Evolutionary conservation across 2,888 invertebrate genomes (phyloP).

Genomic region (Chouioia cunea): DNA sequence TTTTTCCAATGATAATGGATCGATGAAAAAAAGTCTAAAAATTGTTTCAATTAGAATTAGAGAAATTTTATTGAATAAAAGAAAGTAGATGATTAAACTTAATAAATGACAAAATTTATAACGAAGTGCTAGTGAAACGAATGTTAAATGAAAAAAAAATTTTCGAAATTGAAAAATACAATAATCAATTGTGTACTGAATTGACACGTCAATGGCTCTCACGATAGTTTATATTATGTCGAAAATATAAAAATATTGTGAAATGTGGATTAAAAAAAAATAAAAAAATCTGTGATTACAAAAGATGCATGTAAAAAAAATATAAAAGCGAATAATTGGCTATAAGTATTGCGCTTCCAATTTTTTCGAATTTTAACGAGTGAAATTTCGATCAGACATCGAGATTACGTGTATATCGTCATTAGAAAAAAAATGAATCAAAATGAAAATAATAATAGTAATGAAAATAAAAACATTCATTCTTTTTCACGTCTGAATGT

Average conservation of each 20-base stretch:
- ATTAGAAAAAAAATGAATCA: slow-evolving; percentile 21
- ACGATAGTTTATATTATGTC: slow-evolving; percentile 34
- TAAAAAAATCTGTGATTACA: slow-evolving; percentile 39
- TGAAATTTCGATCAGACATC: slow-evolving; percentile 21
- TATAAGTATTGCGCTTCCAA: slow-evolving; percentile 44
- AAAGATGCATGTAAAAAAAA: slow-evolving; percentile 40
- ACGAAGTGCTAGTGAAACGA: neutral
- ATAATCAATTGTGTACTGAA: slow-evolving; percentile 41
- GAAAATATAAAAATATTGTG: slow-evolving; percentile 27
- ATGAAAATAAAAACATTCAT: slow-evolving; percentile 11
- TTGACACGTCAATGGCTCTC: slow-evolving; percentile 39
- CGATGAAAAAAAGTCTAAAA: slow-evolving; percentile 7
- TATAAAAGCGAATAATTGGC: slow-evolving; percentile 38
- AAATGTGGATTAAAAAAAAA: slow-evolving; percentile 21
- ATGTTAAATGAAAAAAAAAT: neutral
- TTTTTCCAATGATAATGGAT: slow-evolving; percentile 28
- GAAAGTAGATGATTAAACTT: neutral
- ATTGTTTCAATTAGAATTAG: slow-evolving; percentile 17
- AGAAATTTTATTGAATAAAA: slow-evolving; percentile 34
- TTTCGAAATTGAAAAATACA: slow-evolving; percentile 27
- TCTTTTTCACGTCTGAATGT: slow-evolving; percentile 27
- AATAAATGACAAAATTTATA: slow-evolving; percentile 17
- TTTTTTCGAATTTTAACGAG: slow-evolving; percentile 37
- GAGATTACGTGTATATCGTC: slow-evolving; percentile 12
- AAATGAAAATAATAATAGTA: slow-evolving; percentile 13